Evolutionary conservation across 2,797 vertebrate genomes (phyloP).

Genomic region (Phoeniculus purpureus): DNA sequence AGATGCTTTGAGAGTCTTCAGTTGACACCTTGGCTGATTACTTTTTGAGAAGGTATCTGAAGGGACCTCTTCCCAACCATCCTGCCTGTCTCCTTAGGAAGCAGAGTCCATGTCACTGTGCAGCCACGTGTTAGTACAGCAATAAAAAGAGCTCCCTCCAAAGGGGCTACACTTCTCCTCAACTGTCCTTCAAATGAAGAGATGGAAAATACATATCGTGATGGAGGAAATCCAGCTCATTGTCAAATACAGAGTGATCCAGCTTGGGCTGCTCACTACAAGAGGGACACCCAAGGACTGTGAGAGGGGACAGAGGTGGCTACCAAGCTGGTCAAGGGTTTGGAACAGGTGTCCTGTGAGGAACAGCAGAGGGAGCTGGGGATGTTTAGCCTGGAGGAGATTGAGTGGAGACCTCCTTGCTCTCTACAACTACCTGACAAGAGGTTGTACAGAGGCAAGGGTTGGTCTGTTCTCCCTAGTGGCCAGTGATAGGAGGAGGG

Average conservation of each 20-base stretch:
- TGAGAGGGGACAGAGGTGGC: no score
- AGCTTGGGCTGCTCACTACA: no score
- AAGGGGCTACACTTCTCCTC: background rate
- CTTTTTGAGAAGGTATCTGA: background rate
- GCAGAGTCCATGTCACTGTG: background rate
- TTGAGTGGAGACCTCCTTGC: no score
- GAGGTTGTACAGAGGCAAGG: no score
- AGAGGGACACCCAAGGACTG: no score
- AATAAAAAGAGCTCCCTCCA: background rate
- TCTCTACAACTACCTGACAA: no score
- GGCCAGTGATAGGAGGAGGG: no score
- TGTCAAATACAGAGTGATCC: background rate
- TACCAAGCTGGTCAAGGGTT: no score
- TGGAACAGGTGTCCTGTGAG: no score
- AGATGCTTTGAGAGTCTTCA: conserved; percentile 1
- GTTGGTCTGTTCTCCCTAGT: no score
- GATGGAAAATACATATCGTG: background rate
- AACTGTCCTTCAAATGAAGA: background rate
- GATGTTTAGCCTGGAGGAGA: no score
- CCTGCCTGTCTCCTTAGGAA: background rate
- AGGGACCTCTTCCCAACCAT: background rate
- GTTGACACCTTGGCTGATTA: background rate
- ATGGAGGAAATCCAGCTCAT: background rate
- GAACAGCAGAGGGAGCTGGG: no score
- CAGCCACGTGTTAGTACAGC: background rate